Percentiles rank a stretch among this genome's conserved stretches.
phyloP scores from a whole-genome alignment of 2,113 vertebrate genomes.

The Eulemur rufifrons region DNA sequence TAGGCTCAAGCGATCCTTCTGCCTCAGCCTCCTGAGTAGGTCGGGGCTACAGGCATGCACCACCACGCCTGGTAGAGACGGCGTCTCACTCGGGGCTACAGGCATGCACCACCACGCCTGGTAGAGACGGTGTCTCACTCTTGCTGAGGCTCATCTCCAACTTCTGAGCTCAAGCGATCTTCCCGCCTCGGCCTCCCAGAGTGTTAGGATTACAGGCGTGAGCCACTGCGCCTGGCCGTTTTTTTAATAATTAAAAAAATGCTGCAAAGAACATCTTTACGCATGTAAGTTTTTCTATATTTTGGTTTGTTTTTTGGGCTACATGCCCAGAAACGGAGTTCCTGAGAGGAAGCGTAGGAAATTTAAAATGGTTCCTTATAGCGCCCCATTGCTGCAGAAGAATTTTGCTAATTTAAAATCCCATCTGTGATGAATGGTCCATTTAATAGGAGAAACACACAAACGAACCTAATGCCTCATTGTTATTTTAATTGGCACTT shows the following conservation, averaged over 20 bases:
- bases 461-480: background rate
- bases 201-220: no score
- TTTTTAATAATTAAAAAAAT: background rate
- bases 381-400: background rate
- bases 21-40: no score
- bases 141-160: no score
- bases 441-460: slow-evolving; percentile 37
- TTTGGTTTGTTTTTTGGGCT: slow-evolving; percentile 47
- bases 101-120: no score
- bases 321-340: slow-evolving; percentile 24
- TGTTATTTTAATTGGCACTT: slow-evolving; percentile 4
- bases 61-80: no score
- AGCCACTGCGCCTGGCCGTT: background rate
- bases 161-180: no score
- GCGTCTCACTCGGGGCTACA: no score
- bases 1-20: no score
- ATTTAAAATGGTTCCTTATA: slow-evolving; percentile 39
- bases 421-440: background rate
- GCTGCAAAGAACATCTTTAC: slow-evolving; percentile 30
- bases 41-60: no score
- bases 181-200: no score
- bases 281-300: background rate
- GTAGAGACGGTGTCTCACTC: no score
- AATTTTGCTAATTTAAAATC: slow-evolving; percentile 28
- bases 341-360: background rate